Conservation (phyloP, 2,113 vertebrate species). For the Chaetops frenatus region DNA sequence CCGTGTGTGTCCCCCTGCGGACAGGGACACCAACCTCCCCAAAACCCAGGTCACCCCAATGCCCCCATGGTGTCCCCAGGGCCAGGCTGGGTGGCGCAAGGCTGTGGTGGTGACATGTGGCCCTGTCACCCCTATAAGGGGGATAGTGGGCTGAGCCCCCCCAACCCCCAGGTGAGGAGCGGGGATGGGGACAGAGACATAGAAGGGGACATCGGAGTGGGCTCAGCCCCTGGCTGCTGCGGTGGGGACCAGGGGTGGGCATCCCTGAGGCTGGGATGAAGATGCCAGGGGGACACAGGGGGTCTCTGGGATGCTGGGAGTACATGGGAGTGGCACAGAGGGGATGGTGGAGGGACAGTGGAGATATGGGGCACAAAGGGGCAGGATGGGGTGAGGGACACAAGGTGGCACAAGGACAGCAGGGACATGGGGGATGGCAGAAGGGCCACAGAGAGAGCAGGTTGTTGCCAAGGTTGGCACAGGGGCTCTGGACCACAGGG, state of each 20-base stretch:
- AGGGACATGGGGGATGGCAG: not conserved
- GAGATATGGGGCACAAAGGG: not conserved
- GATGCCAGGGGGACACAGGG: not conserved
- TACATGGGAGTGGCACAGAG: not conserved
- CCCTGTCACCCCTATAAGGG: not conserved
- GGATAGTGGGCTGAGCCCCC: rapidly evolving
- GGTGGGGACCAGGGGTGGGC: not conserved
- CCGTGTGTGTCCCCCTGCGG: not conserved
- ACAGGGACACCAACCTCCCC: not conserved
- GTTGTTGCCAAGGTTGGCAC: no score
- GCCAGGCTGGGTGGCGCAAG: not conserved
- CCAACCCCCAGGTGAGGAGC: not conserved
- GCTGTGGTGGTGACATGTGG: not conserved
- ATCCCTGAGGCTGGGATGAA: not conserved
- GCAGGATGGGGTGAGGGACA: not conserved
- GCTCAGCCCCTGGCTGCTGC: not conserved
- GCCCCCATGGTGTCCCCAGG: not conserved
- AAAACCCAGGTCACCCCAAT: no score
- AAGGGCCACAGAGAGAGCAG: no score
- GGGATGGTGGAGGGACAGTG: not conserved
- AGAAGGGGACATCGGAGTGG: not conserved
- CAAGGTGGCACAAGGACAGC: not conserved
- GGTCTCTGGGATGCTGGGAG: not conserved
- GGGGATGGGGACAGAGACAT: not conserved
- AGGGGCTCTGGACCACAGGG: not conserved